Percentiles rank a stretch among this genome's conserved stretches.
phyloP scores from a whole-genome alignment of 2,113 vertebrate species.

The Pangasianodon hypophthalmus region DNA sequence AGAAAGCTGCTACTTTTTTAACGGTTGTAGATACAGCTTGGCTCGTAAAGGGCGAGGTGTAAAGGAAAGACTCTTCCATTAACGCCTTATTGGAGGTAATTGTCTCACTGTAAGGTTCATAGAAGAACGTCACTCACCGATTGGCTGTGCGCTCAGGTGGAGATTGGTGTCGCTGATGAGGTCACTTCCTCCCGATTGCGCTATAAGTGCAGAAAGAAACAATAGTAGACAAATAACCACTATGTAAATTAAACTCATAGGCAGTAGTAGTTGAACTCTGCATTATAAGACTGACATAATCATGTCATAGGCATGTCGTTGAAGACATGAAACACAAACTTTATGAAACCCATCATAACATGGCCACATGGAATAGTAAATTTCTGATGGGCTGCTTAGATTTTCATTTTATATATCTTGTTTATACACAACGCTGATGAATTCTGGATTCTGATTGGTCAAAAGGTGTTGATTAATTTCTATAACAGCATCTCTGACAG shows the following conservation, averaged over 20 bases:
- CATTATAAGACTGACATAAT: neutral
- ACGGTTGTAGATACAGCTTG: conserved; percentile 18
- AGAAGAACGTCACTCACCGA: conserved; percentile 43
- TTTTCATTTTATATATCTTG: neutral
- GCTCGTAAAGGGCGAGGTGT: neutral
- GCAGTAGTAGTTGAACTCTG: neutral
- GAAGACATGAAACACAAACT: neutral
- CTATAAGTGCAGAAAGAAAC: neutral
- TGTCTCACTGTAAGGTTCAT: neutral
- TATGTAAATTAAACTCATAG: neutral
- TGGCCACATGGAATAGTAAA: neutral
- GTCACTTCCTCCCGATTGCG: conserved; percentile 10
- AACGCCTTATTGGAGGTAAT: conserved; percentile 5
- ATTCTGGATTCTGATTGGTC: neutral
- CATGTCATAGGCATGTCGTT: neutral
- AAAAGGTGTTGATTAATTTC: neutral
- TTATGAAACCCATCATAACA: neutral
- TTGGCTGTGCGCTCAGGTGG: neutral
- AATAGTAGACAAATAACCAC: neutral
- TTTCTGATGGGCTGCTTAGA: neutral
- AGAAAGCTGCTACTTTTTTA: neutral
- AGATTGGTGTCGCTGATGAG: neutral
- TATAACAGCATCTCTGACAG: neutral
- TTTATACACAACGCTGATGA: neutral
- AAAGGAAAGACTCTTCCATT: neutral